Evolutionary conservation across 2,113 vertebrate species (phyloP).

Genomic region (Neopipo cinnamomea): DNA sequence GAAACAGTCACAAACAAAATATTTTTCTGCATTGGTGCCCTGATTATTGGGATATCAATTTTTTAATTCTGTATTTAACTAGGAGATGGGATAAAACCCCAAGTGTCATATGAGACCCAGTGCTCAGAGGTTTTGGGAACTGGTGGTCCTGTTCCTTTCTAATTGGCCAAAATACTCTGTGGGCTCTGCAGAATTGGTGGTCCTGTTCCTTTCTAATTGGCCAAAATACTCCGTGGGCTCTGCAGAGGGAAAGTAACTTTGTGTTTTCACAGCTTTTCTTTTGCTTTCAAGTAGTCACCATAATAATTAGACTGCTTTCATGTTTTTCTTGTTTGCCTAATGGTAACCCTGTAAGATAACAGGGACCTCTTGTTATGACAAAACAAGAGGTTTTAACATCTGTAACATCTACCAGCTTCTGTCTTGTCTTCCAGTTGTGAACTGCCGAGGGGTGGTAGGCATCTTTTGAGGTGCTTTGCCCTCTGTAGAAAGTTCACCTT

Average conservation of each 20-base stretch:
- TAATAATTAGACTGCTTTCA: background rate
- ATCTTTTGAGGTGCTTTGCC: background rate
- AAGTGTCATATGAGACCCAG: background rate
- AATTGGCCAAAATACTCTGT: background rate
- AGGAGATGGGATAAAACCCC: background rate
- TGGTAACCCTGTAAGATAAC: background rate
- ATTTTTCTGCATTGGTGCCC: background rate
- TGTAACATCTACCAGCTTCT: background rate
- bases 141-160: background rate
- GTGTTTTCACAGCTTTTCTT: background rate
- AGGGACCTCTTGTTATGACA: background rate
- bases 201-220: background rate
- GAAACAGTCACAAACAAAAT: background rate
- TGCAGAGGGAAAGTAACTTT: background rate
- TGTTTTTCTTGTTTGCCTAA: background rate
- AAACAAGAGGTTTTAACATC: accelerated
- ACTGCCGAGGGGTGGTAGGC: background rate
- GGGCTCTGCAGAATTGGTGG: too few species aligned
- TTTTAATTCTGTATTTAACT: background rate
- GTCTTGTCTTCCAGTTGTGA: background rate
- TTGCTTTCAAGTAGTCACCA: background rate
- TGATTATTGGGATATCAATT: background rate
- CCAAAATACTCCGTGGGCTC: background rate
- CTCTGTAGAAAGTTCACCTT: background rate
- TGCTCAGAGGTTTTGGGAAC: background rate